Conservation (phyloP, 2,797 vertebrate genomes). For the Gallinago stenura region DNA sequence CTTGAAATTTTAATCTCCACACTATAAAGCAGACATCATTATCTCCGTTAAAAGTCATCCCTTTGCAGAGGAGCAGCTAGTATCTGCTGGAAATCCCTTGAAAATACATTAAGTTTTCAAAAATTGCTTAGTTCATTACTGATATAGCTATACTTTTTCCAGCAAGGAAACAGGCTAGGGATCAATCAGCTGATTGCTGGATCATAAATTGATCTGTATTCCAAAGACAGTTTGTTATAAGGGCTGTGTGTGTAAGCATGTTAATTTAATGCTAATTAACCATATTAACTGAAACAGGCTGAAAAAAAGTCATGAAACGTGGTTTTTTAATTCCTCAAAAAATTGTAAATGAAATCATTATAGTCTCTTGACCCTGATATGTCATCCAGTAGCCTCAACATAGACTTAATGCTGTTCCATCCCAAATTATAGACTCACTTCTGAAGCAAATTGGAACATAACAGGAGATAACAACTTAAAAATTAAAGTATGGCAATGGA, state of each 20-base stretch:
- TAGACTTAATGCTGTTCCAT: not conserved
- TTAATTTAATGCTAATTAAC: conserved; percentile 52
- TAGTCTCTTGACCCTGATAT: not conserved
- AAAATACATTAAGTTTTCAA: not conserved
- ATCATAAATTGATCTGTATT: not conserved
- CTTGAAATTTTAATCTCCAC: not conserved
- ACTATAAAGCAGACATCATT: not conserved
- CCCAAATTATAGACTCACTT: not conserved
- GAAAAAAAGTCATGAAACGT: not conserved
- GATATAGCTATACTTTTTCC: not conserved
- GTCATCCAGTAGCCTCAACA: not conserved
- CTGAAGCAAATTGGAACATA: not conserved
- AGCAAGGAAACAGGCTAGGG: not conserved
- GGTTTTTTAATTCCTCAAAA: conserved; percentile 13
- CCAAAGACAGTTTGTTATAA: not conserved
- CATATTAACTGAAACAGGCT: conserved; percentile 19
- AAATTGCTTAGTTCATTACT: not conserved
- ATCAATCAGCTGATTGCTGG: not conserved
- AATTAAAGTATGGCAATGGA: not conserved
- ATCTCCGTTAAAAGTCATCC: not conserved
- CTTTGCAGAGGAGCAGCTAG: not conserved
- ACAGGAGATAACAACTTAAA: not conserved
- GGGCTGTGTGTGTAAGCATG: not conserved
- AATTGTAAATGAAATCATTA: not conserved
- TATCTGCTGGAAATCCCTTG: not conserved